phyloP scores from a whole-genome alignment of 1,140 invertebrate genomes.

The Brachionus calyciflorus region DNA sequence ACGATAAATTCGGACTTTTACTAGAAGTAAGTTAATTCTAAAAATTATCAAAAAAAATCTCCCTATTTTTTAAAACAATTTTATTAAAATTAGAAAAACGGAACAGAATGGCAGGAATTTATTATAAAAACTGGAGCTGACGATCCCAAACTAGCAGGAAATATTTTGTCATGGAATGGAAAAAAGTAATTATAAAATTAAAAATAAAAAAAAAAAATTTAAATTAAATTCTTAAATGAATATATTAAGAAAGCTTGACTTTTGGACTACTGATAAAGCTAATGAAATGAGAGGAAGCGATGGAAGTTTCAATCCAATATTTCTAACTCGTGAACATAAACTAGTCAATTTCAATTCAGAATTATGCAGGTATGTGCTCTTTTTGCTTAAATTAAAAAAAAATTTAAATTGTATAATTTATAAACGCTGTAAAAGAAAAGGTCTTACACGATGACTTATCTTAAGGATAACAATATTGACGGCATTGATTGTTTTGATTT shows the following conservation, averaged over 20 bases:
- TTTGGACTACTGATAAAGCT: neutral
- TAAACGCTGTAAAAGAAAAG: neutral
- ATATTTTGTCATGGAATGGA: neutral
- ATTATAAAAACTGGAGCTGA: neutral
- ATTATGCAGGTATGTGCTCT: neutral
- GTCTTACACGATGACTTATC: conserved; percentile 3
- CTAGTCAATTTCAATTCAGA: neutral
- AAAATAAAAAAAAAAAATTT: too few species aligned
- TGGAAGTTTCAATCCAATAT: conserved; percentile 6
- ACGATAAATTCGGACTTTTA: conserved; percentile 36
- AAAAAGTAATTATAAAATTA: neutral
- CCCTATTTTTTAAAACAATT: neutral
- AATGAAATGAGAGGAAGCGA: conserved; percentile 21
- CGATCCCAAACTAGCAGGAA: neutral
- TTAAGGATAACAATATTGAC: neutral
- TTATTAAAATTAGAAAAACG: conserved; percentile 24
- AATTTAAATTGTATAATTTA: neutral
- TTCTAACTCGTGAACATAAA: neutral
- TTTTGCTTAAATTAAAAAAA: neutral
- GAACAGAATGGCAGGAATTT: neutral
- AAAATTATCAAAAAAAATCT: neutral
- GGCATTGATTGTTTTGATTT: neutral
- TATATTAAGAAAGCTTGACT: conserved; percentile 3
- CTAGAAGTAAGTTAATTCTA: neutral
- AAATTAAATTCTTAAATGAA: too few species aligned